phyloP scores from a whole-genome alignment of 1,140 invertebrate species.

The Pomacea maculata region DNA sequence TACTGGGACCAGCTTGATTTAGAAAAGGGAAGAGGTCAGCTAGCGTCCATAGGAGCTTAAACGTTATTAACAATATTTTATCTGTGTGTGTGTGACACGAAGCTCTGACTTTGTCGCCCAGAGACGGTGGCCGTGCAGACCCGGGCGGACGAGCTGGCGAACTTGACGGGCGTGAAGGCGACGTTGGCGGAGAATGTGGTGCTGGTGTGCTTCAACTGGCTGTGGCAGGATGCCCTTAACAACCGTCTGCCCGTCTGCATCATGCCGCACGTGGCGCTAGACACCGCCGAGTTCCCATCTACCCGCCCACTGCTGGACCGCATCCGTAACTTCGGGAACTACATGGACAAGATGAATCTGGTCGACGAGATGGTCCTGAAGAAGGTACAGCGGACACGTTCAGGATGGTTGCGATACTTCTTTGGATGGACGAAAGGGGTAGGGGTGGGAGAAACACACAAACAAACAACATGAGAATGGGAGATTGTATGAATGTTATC shows the following conservation, averaged over 20 bases:
- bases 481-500: no score
- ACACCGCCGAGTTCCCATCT: background rate
- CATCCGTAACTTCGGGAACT: no score
- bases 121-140: slow-evolving; percentile 17
- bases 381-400: no score
- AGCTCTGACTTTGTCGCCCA: background rate
- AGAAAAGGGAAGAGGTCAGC: slow-evolving; percentile 5
- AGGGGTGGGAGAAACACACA: no score
- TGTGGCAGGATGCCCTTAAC: background rate
- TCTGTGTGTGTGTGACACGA: background rate
- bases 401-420: no score
- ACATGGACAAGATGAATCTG: no score
- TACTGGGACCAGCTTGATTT: slow-evolving; percentile 6
- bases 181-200: slow-evolving; percentile 8
- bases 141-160: background rate
- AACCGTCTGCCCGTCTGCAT: background rate
- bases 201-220: slow-evolving; percentile 7
- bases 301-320: no score
- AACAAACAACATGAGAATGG: no score
- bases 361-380: no score
- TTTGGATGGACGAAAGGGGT: no score
- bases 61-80: background rate
- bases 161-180: background rate
- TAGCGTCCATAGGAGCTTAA: no score
- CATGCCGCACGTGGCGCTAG: slow-evolving; percentile 8